phyloP scores from a whole-genome alignment of 1,140 invertebrate species.

The Arion vulgaris region DNA sequence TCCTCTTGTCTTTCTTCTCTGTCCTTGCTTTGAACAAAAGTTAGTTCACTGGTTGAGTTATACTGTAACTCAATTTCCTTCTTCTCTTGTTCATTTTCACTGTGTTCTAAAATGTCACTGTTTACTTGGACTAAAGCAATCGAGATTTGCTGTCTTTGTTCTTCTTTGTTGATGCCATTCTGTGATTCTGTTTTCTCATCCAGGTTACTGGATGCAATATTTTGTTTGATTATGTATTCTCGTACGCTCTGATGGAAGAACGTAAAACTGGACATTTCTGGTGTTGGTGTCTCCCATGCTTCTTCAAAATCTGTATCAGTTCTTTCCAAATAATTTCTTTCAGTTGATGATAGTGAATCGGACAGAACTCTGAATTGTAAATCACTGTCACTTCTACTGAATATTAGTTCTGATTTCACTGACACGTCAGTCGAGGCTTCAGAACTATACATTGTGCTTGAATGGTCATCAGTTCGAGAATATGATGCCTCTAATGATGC shows the following conservation, averaged over 20 bases:
- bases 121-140: too few species aligned
- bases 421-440: background rate
- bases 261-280: background rate
- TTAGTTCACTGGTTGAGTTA: too few species aligned
- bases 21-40: too few species aligned
- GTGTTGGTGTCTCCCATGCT: background rate
- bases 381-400: background rate
- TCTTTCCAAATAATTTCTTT: background rate
- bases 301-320: background rate
- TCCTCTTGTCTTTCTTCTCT: too few species aligned
- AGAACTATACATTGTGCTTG: background rate
- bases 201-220: background rate
- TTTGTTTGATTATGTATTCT: background rate
- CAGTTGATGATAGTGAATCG: background rate
- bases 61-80: too few species aligned
- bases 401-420: background rate
- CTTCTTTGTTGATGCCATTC: too few species aligned
- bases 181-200: background rate
- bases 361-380: background rate
- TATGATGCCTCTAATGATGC: background rate
- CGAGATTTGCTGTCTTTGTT: too few species aligned
- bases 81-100: too few species aligned
- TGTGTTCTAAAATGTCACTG: too few species aligned
- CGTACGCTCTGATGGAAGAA: background rate
- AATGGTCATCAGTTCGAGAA: background rate